Percentiles rank a stretch among this genome's conserved stretches.
These are phyloP conservation scores for Perizoma affinitatum DNA, from an alignment of 2,888 invertebrate species.

Conservation along the genomic window DNA sequence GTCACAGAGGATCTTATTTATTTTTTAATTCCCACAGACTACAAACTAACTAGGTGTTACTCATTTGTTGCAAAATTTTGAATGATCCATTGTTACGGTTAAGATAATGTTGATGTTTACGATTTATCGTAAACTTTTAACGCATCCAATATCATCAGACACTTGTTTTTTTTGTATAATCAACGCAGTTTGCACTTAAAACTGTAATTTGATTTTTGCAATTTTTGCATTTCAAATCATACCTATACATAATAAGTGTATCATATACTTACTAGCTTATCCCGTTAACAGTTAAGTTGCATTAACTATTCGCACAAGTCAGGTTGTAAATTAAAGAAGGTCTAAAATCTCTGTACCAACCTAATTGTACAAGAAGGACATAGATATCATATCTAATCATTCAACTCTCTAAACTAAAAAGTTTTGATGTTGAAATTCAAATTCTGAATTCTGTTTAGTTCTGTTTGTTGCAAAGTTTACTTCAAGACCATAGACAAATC, in stretches of 20 bases:
- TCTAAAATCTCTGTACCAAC: slow-evolving; percentile 45
- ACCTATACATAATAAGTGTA: not conserved
- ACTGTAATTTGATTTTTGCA: no score
- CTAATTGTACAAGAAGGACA: slow-evolving; percentile 70
- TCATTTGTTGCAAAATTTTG: slow-evolving; percentile 27
- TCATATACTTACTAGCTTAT: not conserved
- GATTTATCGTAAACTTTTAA: slow-evolving; percentile 20
- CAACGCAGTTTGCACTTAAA: not conserved
- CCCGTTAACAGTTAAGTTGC: slow-evolving; percentile 2
- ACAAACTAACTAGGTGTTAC: slow-evolving; percentile 14
- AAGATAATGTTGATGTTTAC: slow-evolving; percentile 22
- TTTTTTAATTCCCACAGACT: slow-evolving; percentile 32
- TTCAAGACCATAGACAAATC: not conserved
- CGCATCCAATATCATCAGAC: not conserved
- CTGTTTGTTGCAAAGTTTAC: not conserved
- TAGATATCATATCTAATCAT: slow-evolving; percentile 61
- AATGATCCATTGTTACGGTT: slow-evolving; percentile 29
- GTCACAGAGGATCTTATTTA: slow-evolving; percentile 17
- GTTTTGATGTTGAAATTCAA: not conserved
- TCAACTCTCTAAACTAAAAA: slow-evolving; percentile 56
- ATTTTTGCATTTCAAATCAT: no score
- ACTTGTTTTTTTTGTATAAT: not conserved
- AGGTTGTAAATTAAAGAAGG: slow-evolving; percentile 59
- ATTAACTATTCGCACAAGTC: not conserved
- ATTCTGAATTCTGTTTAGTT: not conserved